Evolutionary conservation across 1,140 invertebrate species (phyloP), one percentile per base, ranked within the genome.

Genomic region (Brachionus angularis): DNA sequence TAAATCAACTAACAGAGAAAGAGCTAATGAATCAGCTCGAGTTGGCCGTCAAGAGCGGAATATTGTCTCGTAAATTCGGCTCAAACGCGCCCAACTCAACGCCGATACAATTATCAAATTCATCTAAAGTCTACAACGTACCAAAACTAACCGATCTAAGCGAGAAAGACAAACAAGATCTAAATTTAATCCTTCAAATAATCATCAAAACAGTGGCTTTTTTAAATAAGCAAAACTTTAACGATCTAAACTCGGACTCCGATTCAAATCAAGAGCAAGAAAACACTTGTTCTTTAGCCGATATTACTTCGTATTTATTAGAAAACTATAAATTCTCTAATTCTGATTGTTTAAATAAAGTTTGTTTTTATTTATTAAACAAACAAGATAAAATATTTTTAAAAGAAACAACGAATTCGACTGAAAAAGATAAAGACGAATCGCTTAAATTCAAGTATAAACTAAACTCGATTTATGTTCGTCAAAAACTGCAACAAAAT

Each of bases 11-110:
- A 1, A 67, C 29, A 39, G 42, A 67, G 47, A 67, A 34, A 47
- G 62, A 67, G 46, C 31, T 67, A n/a, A 67, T 67, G 62, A 67
- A 47, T n/a, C 62, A 67, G 1, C 62, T 67, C 12, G 62, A 67
- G n/a, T 23, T 67, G 16, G 62, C 42, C 16, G 62, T 67, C 1
- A 16, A 67, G 18, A 42, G 47, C 4, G 62, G 62, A n/a, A 67
- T 67, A 42, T 21, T 67, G 21, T 67, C 62, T 5, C 62, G 62
- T 23, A 46, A 50, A 29, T 67, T 67, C 23, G 62, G 18, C 27
- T 29, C 62, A 5, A 31, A 5, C 5, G 8, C 23, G 14, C 2
- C 5, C 10, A 47, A 27, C 1, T 14, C 23, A 44, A 47, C n/a
- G 12, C 7, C 42, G 18, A 67, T 47, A 29, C 18, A 25, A 12